Conservation (phyloP, 53 echinoderm and acorn worm species). For the Paelopatides confundens region DNA sequence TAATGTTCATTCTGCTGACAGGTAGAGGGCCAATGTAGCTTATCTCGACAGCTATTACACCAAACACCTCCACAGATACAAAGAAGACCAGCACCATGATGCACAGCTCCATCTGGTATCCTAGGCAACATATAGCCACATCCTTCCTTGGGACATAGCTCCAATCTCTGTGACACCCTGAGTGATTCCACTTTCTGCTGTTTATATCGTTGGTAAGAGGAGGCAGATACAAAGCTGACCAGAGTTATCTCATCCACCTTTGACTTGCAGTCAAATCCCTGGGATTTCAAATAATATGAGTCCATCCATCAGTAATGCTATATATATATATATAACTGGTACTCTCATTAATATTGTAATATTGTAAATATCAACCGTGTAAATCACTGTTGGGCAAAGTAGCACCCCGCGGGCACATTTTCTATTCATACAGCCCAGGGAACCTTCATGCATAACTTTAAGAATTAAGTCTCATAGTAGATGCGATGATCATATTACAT, state of each 20-base stretch:
- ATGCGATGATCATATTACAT: no score
- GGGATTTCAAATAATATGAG: background rate
- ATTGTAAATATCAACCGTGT: no score
- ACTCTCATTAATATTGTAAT: no score
- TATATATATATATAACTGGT: no score
- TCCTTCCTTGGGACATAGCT: constrained; percentile 72
- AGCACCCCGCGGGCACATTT: no score
- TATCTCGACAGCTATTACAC: constrained; percentile 72
- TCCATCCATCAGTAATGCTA: no score
- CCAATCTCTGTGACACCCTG: constrained; percentile 50
- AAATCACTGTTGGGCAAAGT: no score
- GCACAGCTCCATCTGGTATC: background rate
- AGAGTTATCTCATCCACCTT: constrained; percentile 73
- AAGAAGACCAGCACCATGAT: constrained; percentile 28
- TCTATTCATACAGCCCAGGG: no score
- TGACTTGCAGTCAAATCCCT: constrained; percentile 77
- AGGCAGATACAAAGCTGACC: constrained; percentile 22
- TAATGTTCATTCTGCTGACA: constrained; percentile 81
- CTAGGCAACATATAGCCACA: constrained; percentile 66
- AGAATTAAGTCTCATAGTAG: no score
- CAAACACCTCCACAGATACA: constrained; percentile 85
- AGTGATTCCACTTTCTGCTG: constrained; percentile 51
- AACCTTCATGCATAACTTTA: no score
- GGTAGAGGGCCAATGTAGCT: constrained; percentile 89
- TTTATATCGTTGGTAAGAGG: constrained; percentile 60